Evolutionary conservation across 2,113 vertebrate genomes (phyloP).

Genomic region (Mungos mungo): DNA sequence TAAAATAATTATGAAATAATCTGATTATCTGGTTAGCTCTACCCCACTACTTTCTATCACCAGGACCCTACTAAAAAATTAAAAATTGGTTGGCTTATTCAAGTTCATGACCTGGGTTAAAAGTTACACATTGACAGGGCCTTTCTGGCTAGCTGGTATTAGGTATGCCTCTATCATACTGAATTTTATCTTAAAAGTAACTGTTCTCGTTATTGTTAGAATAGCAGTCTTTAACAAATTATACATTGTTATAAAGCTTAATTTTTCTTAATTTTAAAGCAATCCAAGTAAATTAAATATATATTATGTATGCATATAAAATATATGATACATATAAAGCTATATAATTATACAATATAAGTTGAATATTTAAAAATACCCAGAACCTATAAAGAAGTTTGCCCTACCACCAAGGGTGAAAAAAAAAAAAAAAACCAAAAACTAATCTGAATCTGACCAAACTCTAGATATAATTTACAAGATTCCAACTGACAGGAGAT

Average conservation of each 20-base stretch:
- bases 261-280: not conserved
- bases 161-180: not conserved
- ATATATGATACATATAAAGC: not conserved
- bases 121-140: not conserved
- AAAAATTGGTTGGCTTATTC: not conserved
- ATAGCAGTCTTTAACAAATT: not conserved
- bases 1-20: not conserved
- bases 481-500: not conserved
- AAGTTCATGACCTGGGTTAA: not conserved
- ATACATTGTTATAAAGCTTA: not conserved
- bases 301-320: not conserved
- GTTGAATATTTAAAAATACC: not conserved
- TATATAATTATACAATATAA: not conserved
- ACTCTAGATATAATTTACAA: not conserved
- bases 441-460: not conserved
- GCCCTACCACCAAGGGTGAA: not conserved
- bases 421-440: not conserved
- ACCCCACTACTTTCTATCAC: not conserved
- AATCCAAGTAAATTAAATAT: not conserved
- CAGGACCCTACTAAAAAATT: not conserved
- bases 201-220: not conserved
- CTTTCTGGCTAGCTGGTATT: not conserved
- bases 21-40: not conserved
- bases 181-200: slow-evolving; percentile 1
- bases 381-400: not conserved